These are phyloP conservation scores for Tylochromis polylepis DNA, from an alignment of 2,113 vertebrate species.

Conservation along the genomic window DNA sequence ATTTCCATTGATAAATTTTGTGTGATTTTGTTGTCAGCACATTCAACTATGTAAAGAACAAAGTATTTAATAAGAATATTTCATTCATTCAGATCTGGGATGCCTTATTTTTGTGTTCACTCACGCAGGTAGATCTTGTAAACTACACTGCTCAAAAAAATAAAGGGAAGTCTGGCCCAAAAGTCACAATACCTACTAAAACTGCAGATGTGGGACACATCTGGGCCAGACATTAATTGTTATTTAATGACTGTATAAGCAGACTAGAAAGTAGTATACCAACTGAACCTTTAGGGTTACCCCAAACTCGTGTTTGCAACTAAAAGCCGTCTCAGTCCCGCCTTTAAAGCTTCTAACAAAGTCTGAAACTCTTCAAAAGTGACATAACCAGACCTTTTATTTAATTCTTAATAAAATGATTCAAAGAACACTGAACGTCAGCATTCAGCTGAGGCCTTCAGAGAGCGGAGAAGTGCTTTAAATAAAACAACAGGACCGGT, in stretches of 20 bases:
- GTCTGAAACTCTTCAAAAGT: neutral
- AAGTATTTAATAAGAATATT: too few species aligned
- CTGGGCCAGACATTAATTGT: neutral
- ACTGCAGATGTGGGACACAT: neutral
- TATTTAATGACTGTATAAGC: neutral
- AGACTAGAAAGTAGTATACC: neutral
- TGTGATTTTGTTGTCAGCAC: too few species aligned
- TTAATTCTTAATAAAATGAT: neutral
- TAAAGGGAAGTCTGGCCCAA: neutral
- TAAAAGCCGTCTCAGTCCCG: neutral
- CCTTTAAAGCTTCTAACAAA: neutral
- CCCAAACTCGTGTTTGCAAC: neutral
- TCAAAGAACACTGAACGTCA: neutral
- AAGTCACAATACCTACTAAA: neutral
- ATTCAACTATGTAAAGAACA: too few species aligned
- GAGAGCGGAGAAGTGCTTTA: neutral
- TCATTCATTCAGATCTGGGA: too few species aligned
- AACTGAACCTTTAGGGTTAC: neutral
- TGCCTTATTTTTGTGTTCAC: too few species aligned
- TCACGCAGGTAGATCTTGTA: too few species aligned
- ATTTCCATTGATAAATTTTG: too few species aligned
- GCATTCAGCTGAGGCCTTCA: neutral
- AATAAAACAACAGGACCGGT: neutral
- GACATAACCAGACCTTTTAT: neutral
- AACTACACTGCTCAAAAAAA: too few species aligned